These are phyloP conservation scores for Andrena marginata DNA, from an alignment of 2,888 invertebrate species.

Conservation along the genomic window DNA sequence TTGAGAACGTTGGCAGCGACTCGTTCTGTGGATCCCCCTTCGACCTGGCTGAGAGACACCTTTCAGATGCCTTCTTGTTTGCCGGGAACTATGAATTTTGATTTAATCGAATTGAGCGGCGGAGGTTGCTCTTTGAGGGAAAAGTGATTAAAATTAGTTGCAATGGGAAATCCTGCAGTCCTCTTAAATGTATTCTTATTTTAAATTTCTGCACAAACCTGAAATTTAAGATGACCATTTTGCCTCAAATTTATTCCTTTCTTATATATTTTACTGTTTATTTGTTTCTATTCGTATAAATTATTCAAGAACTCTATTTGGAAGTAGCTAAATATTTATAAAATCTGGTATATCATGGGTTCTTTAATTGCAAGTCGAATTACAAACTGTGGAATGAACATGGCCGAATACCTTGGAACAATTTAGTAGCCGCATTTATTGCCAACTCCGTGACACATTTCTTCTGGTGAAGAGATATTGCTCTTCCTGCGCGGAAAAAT, in stretches of 20 bases:
- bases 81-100: slow-evolving; percentile 26
- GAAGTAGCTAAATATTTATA: neutral
- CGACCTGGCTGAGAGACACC: neutral
- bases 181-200: neutral
- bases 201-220: neutral
- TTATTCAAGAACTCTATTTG: neutral
- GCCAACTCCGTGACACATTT: neutral
- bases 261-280: neutral
- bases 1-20: neutral
- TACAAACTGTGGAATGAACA: neutral
- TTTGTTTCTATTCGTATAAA: neutral
- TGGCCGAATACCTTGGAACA: neutral
- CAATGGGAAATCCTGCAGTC: neutral
- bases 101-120: slow-evolving; percentile 15
- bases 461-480: slow-evolving; percentile 26
- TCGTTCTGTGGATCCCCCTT: neutral
- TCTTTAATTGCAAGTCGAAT: neutral
- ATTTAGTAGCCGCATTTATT: slow-evolving; percentile 22
- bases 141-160: slow-evolving; percentile 6
- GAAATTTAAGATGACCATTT: neutral
- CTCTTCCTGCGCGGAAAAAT: slow-evolving; percentile 26
- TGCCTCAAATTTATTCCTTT: neutral
- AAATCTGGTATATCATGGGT: neutral
- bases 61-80: neutral
- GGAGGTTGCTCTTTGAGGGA: neutral